phyloP scores from a whole-genome alignment of 2,113 vertebrate genomes.

The Proteles cristata region DNA sequence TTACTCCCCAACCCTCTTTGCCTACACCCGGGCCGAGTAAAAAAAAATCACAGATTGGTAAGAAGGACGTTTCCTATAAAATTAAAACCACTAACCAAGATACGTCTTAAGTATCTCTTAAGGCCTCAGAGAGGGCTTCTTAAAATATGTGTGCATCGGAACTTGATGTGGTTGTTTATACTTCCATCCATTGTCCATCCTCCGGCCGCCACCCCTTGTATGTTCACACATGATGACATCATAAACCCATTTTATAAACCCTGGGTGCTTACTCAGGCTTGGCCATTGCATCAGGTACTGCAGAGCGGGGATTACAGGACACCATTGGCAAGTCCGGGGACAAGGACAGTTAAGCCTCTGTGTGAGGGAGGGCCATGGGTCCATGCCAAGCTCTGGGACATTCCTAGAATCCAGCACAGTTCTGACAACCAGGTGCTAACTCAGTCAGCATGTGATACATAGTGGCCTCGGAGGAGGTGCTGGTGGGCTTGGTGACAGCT shows the following conservation, averaged over 20 bases:
- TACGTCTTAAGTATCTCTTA: no score
- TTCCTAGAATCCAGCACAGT: background rate
- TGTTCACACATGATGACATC: background rate
- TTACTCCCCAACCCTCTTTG: background rate
- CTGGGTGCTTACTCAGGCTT: accelerated
- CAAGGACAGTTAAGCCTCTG: background rate
- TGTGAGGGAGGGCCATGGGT: background rate
- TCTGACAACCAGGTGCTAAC: no score
- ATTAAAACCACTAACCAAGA: background rate
- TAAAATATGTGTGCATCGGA: background rate
- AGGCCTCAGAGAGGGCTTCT: background rate
- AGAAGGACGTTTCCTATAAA: slow-evolving; percentile 48
- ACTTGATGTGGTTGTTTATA: background rate
- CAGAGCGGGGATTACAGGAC: background rate
- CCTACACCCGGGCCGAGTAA: background rate
- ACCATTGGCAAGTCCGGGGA: background rate
- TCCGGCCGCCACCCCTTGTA: background rate
- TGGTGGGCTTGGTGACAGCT: no score
- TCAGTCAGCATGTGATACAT: background rate
- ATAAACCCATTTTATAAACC: background rate
- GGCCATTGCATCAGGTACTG: accelerated
- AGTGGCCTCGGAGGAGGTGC: no score
- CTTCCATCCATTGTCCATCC: background rate
- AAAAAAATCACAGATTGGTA: slow-evolving; percentile 68
- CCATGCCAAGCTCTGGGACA: background rate